Conservation (phyloP, 2,888 invertebrate genomes). For the Branchipolynoe longqiensis region DNA sequence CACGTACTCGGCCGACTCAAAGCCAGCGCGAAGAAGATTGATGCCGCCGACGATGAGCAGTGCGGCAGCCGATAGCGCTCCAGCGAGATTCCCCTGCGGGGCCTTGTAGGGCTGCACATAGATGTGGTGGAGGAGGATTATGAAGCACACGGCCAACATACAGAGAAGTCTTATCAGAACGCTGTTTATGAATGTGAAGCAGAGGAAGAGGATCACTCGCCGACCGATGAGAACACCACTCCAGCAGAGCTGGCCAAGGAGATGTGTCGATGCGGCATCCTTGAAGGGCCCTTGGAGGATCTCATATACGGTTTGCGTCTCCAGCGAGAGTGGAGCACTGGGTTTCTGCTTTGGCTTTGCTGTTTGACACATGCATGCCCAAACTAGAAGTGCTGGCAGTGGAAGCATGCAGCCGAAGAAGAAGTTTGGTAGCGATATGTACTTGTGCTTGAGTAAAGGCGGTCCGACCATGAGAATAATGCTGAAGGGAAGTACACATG, state of each 20-base stretch:
- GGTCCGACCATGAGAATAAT: constrained; percentile 58
- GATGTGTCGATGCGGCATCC: not conserved
- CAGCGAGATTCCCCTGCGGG: constrained; percentile 57
- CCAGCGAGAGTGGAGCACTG: constrained; percentile 24
- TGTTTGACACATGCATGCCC: constrained; percentile 17
- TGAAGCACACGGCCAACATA: constrained; percentile 61
- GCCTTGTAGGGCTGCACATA: constrained; percentile 61
- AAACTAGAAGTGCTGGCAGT: constrained; percentile 50
- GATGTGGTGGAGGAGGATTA: constrained; percentile 62
- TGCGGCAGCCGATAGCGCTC: constrained; percentile 59
- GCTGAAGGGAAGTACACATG: constrained; percentile 57
- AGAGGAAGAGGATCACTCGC: constrained; percentile 61
- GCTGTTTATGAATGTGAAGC: constrained; percentile 62
- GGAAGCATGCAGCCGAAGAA: constrained; percentile 62
- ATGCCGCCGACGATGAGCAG: constrained; percentile 62
- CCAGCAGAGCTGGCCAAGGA: constrained; percentile 61
- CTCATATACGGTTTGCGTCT: constrained; percentile 58
- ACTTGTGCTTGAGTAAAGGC: constrained; percentile 47
- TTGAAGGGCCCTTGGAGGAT: constrained; percentile 63
- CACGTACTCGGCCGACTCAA: constrained; percentile 61
- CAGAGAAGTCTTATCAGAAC: constrained; percentile 59
- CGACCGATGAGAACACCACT: constrained; percentile 59
- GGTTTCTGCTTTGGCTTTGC: not conserved
- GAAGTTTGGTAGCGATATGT: constrained; percentile 57
- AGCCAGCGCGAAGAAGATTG: constrained; percentile 61